Evolutionary conservation across 2,113 vertebrate species (phyloP).

Genomic region (Lutjanus erythropterus): DNA sequence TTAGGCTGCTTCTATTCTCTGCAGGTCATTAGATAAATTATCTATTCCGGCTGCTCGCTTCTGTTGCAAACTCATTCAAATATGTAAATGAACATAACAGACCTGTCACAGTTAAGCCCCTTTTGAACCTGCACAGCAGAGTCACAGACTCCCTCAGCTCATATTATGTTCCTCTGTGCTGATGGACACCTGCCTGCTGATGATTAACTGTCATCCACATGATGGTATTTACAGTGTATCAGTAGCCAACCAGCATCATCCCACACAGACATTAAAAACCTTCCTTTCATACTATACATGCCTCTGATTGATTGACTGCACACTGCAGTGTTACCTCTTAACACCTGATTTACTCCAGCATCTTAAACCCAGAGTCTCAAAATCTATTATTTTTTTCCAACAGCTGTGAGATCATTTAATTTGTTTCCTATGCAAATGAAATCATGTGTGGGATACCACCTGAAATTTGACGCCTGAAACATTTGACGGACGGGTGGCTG

Average conservation of each 20-base stretch:
- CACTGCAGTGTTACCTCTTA: slow-evolving; percentile 43
- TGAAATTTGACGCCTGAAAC: slow-evolving; percentile 57
- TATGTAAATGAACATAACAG: slow-evolving; percentile 37
- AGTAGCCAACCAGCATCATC: slow-evolving; percentile 10
- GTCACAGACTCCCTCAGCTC: slow-evolving; percentile 4
- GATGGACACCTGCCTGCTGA: slow-evolving; percentile 64
- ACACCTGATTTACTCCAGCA: slow-evolving; percentile 46
- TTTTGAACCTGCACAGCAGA: slow-evolving; percentile 7
- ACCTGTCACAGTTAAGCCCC: slow-evolving; percentile 12
- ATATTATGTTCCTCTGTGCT: slow-evolving; percentile 31
- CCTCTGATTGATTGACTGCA: slow-evolving; percentile 66
- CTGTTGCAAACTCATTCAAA: slow-evolving; percentile 31
- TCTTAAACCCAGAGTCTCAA: slow-evolving; percentile 40
- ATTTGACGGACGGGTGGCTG: slow-evolving; percentile 71
- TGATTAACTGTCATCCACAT: slow-evolving; percentile 58
- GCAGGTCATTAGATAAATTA: slow-evolving; percentile 2
- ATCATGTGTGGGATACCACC: slow-evolving; percentile 67
- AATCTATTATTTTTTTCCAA: slow-evolving; percentile 57
- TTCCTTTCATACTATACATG: slow-evolving; percentile 23
- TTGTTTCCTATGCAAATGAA: slow-evolving; percentile 77
- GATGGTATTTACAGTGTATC: slow-evolving; percentile 48
- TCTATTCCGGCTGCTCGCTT: not conserved
- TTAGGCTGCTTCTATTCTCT: not conserved
- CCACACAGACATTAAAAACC: slow-evolving; percentile 48
- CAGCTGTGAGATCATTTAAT: slow-evolving; percentile 72